These are phyloP conservation scores for Trematomus loennbergii DNA, from an alignment of 2,113 vertebrate genomes.

Conservation along the genomic window DNA sequence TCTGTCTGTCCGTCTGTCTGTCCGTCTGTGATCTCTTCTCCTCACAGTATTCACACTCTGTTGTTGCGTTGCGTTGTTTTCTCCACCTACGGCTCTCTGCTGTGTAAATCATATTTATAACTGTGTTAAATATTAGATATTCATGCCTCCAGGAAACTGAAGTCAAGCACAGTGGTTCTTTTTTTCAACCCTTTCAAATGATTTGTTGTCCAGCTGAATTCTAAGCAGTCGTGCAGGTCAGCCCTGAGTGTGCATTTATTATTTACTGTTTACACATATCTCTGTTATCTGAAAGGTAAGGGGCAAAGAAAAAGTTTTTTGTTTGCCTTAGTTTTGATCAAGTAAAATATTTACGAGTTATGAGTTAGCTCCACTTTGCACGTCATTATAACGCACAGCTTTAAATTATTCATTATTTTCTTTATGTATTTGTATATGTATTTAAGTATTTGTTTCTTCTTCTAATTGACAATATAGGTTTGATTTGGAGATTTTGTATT, in stretches of 20 bases:
- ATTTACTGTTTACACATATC: neutral
- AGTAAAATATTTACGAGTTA: neutral
- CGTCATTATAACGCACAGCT: neutral
- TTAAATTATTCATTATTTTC: neutral
- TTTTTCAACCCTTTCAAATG: neutral
- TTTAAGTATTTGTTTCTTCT: too few species aligned
- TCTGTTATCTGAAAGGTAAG: neutral
- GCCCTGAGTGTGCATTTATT: too few species aligned
- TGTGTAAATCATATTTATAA: conserved; percentile 62
- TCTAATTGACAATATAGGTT: too few species aligned
- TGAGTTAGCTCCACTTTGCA: neutral
- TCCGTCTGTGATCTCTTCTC: neutral
- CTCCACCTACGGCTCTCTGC: conserved; percentile 61
- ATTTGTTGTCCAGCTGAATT: neutral
- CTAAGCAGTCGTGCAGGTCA: neutral
- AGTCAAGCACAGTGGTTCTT: neutral
- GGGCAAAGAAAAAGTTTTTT: neutral
- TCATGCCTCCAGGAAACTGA: neutral
- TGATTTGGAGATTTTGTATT: too few species aligned
- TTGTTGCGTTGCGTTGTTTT: conserved; percentile 47
- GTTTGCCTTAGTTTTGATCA: neutral
- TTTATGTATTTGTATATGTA: neutral
- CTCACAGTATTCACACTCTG: conserved; percentile 35
- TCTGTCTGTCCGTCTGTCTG: neutral
- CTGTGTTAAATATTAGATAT: conserved; percentile 26